Percentiles rank a stretch among this genome's conserved stretches.
Evolutionary conservation across 2,797 vertebrate genomes (phyloP).

Genomic region (Myripristis murdjan): DNA sequence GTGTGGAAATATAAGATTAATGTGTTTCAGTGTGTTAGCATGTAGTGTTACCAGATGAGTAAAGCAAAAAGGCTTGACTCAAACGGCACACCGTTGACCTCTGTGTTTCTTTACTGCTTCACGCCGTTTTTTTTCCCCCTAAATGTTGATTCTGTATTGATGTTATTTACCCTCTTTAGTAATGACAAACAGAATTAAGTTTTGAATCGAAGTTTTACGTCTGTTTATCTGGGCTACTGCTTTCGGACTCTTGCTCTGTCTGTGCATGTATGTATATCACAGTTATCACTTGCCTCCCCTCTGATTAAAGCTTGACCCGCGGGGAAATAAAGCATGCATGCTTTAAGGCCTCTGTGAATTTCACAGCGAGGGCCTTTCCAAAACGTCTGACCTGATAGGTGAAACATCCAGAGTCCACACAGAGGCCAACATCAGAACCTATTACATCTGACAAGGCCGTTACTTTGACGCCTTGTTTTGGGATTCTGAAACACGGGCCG

Average conservation of each 20-base stretch:
- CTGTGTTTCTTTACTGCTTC: too few relatives aligned
- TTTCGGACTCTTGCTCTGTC: background rate
- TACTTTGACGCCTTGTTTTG: constrained; percentile 49
- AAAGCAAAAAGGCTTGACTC: too few relatives aligned
- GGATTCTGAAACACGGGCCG: constrained; percentile 31
- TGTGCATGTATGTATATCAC: constrained; percentile 1
- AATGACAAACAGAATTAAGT: too few relatives aligned
- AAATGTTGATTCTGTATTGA: too few relatives aligned
- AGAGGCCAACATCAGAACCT: constrained; percentile 44
- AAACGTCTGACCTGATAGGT: constrained; percentile 22
- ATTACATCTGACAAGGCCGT: constrained; percentile 57
- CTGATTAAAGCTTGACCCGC: constrained; percentile 15
- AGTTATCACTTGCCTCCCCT: constrained; percentile 33
- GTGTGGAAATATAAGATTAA: too few relatives aligned
- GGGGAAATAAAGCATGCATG: constrained; percentile 21
- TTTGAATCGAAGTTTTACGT: background rate
- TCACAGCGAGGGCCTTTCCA: constrained; percentile 21
- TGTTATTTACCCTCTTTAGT: too few relatives aligned
- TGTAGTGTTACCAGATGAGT: too few relatives aligned
- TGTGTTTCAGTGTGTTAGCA: too few relatives aligned
- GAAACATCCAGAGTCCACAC: constrained; percentile 26
- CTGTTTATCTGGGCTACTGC: background rate
- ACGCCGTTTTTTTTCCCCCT: too few relatives aligned
- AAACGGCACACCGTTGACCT: too few relatives aligned
- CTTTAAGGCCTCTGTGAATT: constrained; percentile 31